Evolutionary conservation across 2,797 vertebrate species (phyloP), one percentile per base, ranked within the genome.

Genomic region (Prunella strophiata): DNA sequence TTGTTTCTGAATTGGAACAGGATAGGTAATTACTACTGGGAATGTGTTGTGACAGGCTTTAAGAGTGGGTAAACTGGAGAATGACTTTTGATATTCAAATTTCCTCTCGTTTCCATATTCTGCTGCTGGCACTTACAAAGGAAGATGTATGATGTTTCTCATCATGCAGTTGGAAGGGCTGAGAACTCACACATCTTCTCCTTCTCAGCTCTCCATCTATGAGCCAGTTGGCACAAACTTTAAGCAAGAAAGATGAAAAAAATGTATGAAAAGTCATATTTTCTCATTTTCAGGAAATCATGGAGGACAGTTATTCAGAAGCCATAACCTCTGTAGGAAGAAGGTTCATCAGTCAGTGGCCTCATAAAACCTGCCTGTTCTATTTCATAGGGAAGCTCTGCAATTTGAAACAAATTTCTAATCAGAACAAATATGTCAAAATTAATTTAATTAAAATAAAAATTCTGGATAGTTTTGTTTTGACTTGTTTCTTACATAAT

Each of bases 1-100:
- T 85, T 92, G 32, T 77, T 80, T 93, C 75, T 94, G 81, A 93
- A 47, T 38, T 74, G 86, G 68, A 94, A 58, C 38, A 80, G 45
- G 50, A 43, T 68, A 65, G 68, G 58, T 94, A 96, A 94, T 97
- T 96, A 88, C 84, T 81, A 62, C 62, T 82, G 70, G 86, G 77
- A 93, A 91, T 65, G 43, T 79, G 67, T 88, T 92, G 62, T 94
- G 92, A 89, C 92, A 88, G 91, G 58, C 84, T 94, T 89, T 93
- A 95, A 92, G 85, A 72, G 75, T 38, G 75, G n/a, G 11, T 89
- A 94, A 93, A 89, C 81, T 20, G 6, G 78, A 85, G 68, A 92
- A 88, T 92, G 88, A 96, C 92, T 95, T 96, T 94, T 94, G 95
- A 95, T 95, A 95, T 96, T 95, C 90, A 95, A 94, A 96, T 96